These are phyloP conservation scores for Gymnoscelis rufifasciata DNA, from an alignment of 2,888 invertebrate species.

Conservation along the genomic window DNA sequence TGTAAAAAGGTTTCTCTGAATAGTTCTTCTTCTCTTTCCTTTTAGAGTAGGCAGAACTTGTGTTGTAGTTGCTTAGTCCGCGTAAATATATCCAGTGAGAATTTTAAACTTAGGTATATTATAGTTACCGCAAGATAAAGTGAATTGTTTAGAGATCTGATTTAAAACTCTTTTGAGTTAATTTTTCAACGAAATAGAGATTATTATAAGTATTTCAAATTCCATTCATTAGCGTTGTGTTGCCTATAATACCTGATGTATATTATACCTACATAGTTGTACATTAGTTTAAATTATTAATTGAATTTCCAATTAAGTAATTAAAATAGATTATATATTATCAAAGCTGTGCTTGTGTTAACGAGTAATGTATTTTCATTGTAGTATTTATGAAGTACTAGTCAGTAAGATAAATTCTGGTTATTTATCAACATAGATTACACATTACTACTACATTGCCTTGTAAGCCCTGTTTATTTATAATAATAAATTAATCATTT, in stretches of 20 bases:
- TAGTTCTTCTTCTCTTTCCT: slow-evolving; percentile 52
- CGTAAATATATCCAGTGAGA: slow-evolving; percentile 29
- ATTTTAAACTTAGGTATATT: slow-evolving; percentile 27
- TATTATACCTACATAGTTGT: no score
- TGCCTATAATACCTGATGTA: slow-evolving; percentile 25
- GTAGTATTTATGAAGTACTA: slow-evolving; percentile 60
- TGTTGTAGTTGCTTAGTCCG: slow-evolving; percentile 24
- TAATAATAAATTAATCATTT: slow-evolving; percentile 9
- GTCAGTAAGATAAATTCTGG: slow-evolving; percentile 65
- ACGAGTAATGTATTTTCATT: slow-evolving; percentile 26
- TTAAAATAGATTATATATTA: slow-evolving; percentile 25
- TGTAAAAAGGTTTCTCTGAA: slow-evolving; percentile 25
- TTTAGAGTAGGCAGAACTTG: slow-evolving; percentile 52
- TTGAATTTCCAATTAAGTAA: slow-evolving; percentile 24
- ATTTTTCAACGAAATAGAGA: slow-evolving; percentile 2
- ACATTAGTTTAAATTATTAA: slow-evolving; percentile 16
- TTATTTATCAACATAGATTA: slow-evolving; percentile 22
- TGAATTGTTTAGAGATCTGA: slow-evolving; percentile 26
- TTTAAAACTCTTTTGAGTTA: neutral
- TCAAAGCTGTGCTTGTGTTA: slow-evolving; percentile 35
- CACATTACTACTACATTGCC: slow-evolving; percentile 10
- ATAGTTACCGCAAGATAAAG: slow-evolving; percentile 29
- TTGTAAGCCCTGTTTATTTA: slow-evolving; percentile 21
- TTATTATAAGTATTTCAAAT: slow-evolving; percentile 5
- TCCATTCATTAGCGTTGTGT: slow-evolving; percentile 10